Percentiles rank a stretch among this genome's conserved stretches.
Conservation (phyloP, 2,888 invertebrate species). For the Apamea monoglypha region DNA sequence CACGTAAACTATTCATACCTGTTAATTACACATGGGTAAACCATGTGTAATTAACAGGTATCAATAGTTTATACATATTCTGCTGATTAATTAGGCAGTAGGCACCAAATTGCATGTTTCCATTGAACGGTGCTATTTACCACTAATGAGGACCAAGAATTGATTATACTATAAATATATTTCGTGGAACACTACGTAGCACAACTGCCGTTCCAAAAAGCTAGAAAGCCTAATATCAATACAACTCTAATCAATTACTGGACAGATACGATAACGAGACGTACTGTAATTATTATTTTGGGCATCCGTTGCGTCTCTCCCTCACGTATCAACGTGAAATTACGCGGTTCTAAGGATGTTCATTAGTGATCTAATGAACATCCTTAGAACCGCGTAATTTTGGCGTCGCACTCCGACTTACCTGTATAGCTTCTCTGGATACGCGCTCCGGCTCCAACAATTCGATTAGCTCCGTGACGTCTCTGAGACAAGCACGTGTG, state of each 20-base stretch:
- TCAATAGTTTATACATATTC: not conserved
- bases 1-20: no score
- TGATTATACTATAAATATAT: not conserved
- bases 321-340: no score
- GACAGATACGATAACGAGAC: not conserved
- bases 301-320: conserved; percentile 58
- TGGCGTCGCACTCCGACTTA: conserved; percentile 71
- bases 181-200: not conserved
- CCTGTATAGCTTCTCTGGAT: conserved; percentile 74
- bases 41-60: no score
- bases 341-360: no score
- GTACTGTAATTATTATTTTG: conserved; percentile 11
- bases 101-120: not conserved
- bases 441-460: conserved; percentile 62
- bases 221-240: not conserved
- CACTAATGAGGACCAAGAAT: not conserved
- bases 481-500: conserved; percentile 48
- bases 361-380: conserved; percentile 61
- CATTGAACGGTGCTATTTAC: not conserved
- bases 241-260: not conserved
- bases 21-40: no score
- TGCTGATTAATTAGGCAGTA: not conserved
- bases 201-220: not conserved
- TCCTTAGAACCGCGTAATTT: conserved; percentile 70
- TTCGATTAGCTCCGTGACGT: not conserved